Base-by-base conservation (phyloP, 2,888 invertebrate genomes). In the Thysanoteuthis rhombus region DNA sequence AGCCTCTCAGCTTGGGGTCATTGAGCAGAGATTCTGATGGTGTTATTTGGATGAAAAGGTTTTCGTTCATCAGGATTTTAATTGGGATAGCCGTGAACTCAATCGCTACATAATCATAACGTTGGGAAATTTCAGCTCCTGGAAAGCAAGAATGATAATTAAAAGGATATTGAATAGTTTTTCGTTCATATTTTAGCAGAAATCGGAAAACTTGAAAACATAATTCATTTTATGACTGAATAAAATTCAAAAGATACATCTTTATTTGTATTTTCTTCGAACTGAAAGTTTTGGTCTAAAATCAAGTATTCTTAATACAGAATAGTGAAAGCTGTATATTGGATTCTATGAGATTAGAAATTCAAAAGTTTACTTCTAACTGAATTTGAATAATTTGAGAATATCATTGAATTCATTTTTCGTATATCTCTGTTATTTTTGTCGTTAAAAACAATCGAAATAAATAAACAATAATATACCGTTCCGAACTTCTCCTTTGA, bases 11-110 rank as follows among this genome's bases (percentile, higher is more conserved):
- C 32, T 45, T 92, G 28, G 45, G 42, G 12, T 45, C 45, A n/a
- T 92, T 92, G 36, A 92, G 45, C 5, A 92, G 45, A 32, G 92
- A 42, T 40, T 92, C 92, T 32, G 40, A 10, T 6, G 92, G 92
- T 45, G 45, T 40, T 38, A 92, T 92, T 32, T 92, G 92, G 32
- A 92, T 28, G 45, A 45, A 92, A n/a, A 40, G 92, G 32, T 45
- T 19, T 45, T 42, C n/a, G 45, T 92, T 40, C 45, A 92, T 45
- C 40, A 92, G 28, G 32, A 92, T 32, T n/a, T 40, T 42, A n/a
- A 92, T 92, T 42, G 92, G 92, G 38, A 92, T 92, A 32, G 92
- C n/a, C 1, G 92, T 45, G 45, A 92, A 92, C 36, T 42, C 42
- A 42, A 92, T 92, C n/a, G 92, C 92, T 6, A 92, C 45, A 22